Percentiles rank a stretch among this genome's conserved stretches.
Conservation (phyloP, 2,113 vertebrate species). For the Brienomyrus brachyistius region DNA sequence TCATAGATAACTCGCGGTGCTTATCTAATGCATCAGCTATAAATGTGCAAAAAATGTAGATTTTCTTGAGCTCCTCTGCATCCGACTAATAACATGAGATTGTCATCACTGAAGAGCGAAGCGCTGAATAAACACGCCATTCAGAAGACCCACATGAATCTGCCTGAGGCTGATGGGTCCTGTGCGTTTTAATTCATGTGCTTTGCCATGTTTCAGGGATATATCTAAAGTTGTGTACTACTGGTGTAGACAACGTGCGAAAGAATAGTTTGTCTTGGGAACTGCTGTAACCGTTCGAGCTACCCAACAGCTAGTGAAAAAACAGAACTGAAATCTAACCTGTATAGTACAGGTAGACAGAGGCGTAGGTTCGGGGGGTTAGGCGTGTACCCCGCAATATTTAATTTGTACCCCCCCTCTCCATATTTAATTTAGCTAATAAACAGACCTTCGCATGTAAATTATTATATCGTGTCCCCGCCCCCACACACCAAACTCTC, state of each 20-base stretch:
- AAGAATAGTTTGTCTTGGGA: not conserved
- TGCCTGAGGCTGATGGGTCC: not conserved
- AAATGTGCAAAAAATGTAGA: not conserved
- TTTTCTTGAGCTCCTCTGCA: not conserved
- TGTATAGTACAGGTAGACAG: not conserved
- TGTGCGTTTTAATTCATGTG: not conserved
- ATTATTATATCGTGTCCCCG: not conserved
- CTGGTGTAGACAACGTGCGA: not conserved
- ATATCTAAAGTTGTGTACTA: not conserved
- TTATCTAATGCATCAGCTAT: not conserved
- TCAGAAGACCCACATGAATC: not conserved
- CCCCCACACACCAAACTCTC: not conserved
- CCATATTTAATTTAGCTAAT: not conserved
- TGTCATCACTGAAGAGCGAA: not conserved
- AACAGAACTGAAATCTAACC: not conserved
- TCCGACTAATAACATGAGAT: not conserved
- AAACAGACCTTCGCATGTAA: not conserved
- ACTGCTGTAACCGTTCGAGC: not conserved
- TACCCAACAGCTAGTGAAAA: not conserved
- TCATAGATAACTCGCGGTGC: not conserved
- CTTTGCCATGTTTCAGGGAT: not conserved
- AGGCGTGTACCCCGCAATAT: not conserved
- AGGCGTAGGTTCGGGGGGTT: not conserved
- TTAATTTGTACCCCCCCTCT: not conserved
- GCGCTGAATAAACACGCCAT: not conserved